Conservation (phyloP, 2,113 vertebrate species). For the Osmerus mordax region DNA sequence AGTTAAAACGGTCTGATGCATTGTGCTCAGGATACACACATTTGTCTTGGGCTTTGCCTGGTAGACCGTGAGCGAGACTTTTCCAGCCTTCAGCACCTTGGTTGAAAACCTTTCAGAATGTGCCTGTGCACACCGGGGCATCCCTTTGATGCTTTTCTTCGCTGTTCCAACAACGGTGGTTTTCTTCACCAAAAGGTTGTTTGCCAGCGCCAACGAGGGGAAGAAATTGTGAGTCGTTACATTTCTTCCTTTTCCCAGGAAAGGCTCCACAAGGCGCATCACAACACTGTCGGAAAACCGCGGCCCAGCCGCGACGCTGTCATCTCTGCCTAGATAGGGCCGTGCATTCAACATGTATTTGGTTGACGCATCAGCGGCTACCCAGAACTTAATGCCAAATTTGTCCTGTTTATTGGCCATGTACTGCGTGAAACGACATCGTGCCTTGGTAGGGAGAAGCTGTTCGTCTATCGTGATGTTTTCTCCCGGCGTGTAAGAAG, state of each 20-base stretch:
- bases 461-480: slow-evolving; percentile 23
- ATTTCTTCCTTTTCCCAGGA: slow-evolving; percentile 31
- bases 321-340: slow-evolving; percentile 26
- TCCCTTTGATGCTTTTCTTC: slow-evolving; percentile 2
- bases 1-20: not conserved
- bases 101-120: not conserved
- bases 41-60: not conserved
- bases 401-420: slow-evolving; percentile 20
- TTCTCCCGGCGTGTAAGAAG: not conserved
- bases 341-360: slow-evolving; percentile 17
- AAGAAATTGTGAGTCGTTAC: slow-evolving; percentile 21
- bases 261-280: slow-evolving; percentile 20
- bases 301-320: not conserved
- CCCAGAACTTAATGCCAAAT: slow-evolving; percentile 33
- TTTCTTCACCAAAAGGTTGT: slow-evolving; percentile 9
- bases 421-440: slow-evolving; percentile 5
- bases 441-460: slow-evolving; percentile 14
- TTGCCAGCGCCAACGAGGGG: slow-evolving; percentile 18
- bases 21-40: slow-evolving; percentile 7
- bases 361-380: slow-evolving; percentile 18
- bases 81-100: not conserved
- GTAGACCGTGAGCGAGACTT: slow-evolving; percentile 5
- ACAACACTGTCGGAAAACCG: slow-evolving; percentile 16
- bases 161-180: slow-evolving; percentile 9
- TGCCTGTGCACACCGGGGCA: not conserved